These are phyloP conservation scores for Bombyx mandarina DNA, from an alignment of 1,140 invertebrate species.

Conservation along the genomic window DNA sequence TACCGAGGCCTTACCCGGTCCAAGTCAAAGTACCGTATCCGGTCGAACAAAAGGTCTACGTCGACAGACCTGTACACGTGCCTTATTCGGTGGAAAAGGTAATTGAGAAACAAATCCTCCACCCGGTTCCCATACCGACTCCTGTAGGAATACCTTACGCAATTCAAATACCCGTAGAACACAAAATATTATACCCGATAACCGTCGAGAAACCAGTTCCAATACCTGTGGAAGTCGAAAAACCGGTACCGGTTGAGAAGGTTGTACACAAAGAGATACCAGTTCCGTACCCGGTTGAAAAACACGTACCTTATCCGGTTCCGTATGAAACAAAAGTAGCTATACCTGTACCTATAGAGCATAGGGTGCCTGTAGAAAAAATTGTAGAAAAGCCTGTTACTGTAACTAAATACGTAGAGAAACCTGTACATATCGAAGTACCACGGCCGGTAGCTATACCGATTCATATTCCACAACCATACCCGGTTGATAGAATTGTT, in stretches of 20 bases:
- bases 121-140: slow-evolving; percentile 49
- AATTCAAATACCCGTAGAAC: slow-evolving; percentile 47
- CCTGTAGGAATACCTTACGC: slow-evolving; percentile 44
- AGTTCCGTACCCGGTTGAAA: slow-evolving; percentile 54
- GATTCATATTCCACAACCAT: slow-evolving; percentile 57
- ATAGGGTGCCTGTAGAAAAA: slow-evolving; percentile 64
- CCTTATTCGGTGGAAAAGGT: slow-evolving; percentile 73
- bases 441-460: slow-evolving; percentile 63
- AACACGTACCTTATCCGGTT: slow-evolving; percentile 48
- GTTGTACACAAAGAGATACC: slow-evolving; percentile 49
- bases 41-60: slow-evolving; percentile 67
- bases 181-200: slow-evolving; percentile 51
- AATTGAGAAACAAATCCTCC: slow-evolving; percentile 60
- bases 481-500: slow-evolving; percentile 69
- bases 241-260: slow-evolving; percentile 45
- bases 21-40: slow-evolving; percentile 65
- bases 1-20: slow-evolving; percentile 67
- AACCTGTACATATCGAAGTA: slow-evolving; percentile 68
- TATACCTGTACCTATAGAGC: slow-evolving; percentile 64
- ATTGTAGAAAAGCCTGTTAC: slow-evolving; percentile 73
- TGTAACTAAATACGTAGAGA: slow-evolving; percentile 72
- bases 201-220: slow-evolving; percentile 63
- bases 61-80: slow-evolving; percentile 70
- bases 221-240: slow-evolving; percentile 64
- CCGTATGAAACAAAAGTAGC: slow-evolving; percentile 51